Base-by-base conservation (phyloP, 1,140 invertebrate species). In the Dufourea novaeangliae region DNA sequence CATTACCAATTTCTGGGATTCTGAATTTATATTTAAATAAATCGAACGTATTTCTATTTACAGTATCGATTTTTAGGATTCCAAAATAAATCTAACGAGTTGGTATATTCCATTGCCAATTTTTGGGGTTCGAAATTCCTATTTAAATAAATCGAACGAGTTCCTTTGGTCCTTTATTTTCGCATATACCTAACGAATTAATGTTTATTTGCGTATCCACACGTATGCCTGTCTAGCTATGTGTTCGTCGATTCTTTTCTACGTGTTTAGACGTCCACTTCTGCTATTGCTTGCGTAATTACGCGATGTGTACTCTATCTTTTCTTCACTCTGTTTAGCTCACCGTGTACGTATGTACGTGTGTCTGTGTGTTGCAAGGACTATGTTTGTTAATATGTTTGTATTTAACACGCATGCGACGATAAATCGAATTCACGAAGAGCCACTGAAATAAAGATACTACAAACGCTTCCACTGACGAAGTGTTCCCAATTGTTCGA, bases 201-300 rank as follows among this genome's bases (percentile, higher is more conserved):
- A 17, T 50, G 59, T 37, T 41, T n/a, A 20, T 32, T 62, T 14
- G 39, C 14, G 56, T 72, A 14, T 44, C 32, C 56, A 39, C 34
- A 29, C 0, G 29, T 11, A 61, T 63, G 69, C 41, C 41, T 72
- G 41, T 62, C 6, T 44, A 61, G 27, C 39, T 41, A 62, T 34
- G 34, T 61, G 32, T 39, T 37, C 22, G 39, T 71, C 10, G 14
- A 71, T 34, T 71, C 20, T 27, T 63, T 63, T 14, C 14, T 1
- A 46, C 37, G 37, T 52, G 22, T 52, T 62, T 37, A n/a, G 22
- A 37, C 32, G n/a, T 50, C 3, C 25, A 14, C 27, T 27, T 29
- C 0, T 52, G n/a, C 32, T 25, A 64, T 10, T 73, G 71, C 71
- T 74, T 74, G 34, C 0, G 20, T 41, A 20, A 66, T 67, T 56